Base-by-base conservation (phyloP, 2,888 invertebrate species). In the Phalangium opilio region DNA sequence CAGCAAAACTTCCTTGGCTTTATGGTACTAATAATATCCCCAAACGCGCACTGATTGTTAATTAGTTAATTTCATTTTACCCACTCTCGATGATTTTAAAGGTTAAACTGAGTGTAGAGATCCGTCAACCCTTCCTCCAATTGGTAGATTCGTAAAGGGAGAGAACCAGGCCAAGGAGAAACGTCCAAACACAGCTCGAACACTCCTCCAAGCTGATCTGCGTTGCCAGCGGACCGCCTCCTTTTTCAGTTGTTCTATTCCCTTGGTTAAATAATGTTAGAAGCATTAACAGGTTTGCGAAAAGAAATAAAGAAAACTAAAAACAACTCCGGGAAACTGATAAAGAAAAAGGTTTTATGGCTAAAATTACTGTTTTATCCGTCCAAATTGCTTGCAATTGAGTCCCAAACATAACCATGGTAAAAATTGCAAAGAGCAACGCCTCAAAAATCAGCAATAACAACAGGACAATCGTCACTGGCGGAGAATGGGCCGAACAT, bases 351-450 rank as follows among this genome's bases (percentile, higher is more conserved):
- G n/a, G n/a, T n/a, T n/a, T n/a, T n/a, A n/a, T n/a, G n/a, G n/a
- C n/a, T n/a, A n/a, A n/a, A n/a, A n/a, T n/a, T n/a, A n/a, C 90
- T 59, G 98, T 98, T 73, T 98, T 91, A 68, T 99, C 98, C 62
- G 89, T 87, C 79, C 93, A 90, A 63, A 98, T 96, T 20, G 96
- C 93, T 63, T 89, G 87, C 38, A 98, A 70, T 67, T 95, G 95
- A 1, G 93, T 91, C 42, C 85, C 86, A 59, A 93, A 78, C 98
- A 98, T 98, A 38, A 98, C 89, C 20, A 83, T 81, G 1, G 96
- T 96, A 69, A 98, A 98, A 58, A 96, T 86, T 18, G 93, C 90
- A 71, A 98, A 98, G 42, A 98, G 75, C 35, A 98, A 73, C 0
- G 90, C 87, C 69, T 95, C 93, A 57, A 93, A 90, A 45, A 87